Evolutionary conservation across 2,888 invertebrate genomes (phyloP), one percentile per base, ranked within the genome.

Genomic region (Eremobia ochroleuca): DNA sequence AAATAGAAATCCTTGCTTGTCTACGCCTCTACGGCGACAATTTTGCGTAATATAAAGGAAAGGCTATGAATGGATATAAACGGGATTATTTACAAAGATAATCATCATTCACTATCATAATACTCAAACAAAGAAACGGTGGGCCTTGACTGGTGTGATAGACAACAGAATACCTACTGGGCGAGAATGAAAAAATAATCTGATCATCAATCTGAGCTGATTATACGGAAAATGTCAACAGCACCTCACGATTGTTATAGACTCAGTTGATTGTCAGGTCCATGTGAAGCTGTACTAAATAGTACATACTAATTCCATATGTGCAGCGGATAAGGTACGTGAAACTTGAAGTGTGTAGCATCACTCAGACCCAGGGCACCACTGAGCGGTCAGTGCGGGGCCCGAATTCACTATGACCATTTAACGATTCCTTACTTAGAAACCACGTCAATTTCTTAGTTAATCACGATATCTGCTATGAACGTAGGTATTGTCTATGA

Each of bases 151-250:
- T 58, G 15, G 5, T 40, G 31, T 75, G 25, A 43, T 21, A 52
- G 15, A 68, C 65, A 61, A 21, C n/a, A 52, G 31, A 61, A 65
- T 76, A 43, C 37, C 43, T 43, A 46, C 37, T 61, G n/a, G 31
- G 31, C 9, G 13, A 15, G 4, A 52, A 40, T 83, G 66, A 62
- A 8, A 67, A 28, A 52, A 62, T 66, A 46, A 77, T 77, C 46
- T 21, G 31, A 46, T 40, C 46, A 77, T 83, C 46, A 49, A 67
- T 70, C 70, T 40, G 21, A 55, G 13, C 5, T 37, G 49, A 65
- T 59, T 28, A 65, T 13, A 15, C 5, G 28, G 34, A 69, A 69
- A 9, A 65, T n/a, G 52, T 66, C 59, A 46, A 65, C 64, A 69
- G 4, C 21, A 31, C n/a, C 34, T 15, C 31, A 43, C 1, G 15